phyloP scores from a whole-genome alignment of 1,140 invertebrate species.

The Lasioglossum baleicum region DNA sequence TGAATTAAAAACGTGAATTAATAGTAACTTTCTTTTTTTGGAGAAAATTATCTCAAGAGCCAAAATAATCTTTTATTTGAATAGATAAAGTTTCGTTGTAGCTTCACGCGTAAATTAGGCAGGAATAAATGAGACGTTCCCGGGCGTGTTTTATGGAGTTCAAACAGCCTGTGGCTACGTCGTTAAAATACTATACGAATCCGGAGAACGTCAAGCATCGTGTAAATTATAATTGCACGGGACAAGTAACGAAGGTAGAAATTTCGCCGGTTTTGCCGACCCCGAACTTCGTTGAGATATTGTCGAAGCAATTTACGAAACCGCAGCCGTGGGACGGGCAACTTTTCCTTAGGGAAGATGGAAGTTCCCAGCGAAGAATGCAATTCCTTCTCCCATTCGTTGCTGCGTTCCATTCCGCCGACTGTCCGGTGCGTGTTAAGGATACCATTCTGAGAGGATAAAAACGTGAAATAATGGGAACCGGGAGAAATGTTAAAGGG shows the following conservation, averaged over 20 bases:
- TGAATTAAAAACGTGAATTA: too few relatives aligned
- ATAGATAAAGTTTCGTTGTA: too few relatives aligned
- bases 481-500: neutral
- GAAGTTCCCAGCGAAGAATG: neutral
- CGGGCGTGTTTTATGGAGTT: neutral
- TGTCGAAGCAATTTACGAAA: constrained; percentile 23
- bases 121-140: neutral
- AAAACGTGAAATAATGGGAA: neutral
- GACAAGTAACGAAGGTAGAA: constrained; percentile 2
- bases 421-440: neutral
- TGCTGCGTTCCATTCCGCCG: constrained; percentile 3
- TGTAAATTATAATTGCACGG: constrained; percentile 11
- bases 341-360: neutral
- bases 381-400: neutral
- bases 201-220: neutral
- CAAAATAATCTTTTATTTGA: too few relatives aligned
- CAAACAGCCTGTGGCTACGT: neutral
- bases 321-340: neutral
- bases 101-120: too few relatives aligned
- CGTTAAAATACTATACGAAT: neutral
- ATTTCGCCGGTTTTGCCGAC: neutral
- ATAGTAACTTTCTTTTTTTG: too few relatives aligned
- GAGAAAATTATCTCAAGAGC: too few relatives aligned
- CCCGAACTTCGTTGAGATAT: constrained; percentile 9
- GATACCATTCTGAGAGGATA: neutral